Evolutionary conservation across 2,113 vertebrate species (phyloP), one percentile per base, ranked within the genome.

Genomic region (Pterophyllum scalare): DNA sequence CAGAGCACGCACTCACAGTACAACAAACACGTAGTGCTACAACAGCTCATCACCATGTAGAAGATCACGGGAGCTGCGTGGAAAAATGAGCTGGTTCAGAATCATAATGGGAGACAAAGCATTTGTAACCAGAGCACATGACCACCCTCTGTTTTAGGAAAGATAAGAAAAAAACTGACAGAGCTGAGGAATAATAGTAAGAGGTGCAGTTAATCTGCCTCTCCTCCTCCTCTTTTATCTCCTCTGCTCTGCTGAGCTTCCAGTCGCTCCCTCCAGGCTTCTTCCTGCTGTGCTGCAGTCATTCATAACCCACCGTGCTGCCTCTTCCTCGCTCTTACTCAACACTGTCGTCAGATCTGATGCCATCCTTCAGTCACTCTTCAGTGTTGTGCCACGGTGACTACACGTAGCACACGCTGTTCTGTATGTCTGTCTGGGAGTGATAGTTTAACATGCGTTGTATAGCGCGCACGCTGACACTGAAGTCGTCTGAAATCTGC

Each of bases 201-300:
- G 24, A 70, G 62, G 28, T 49, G 75, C 20, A 10, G 75, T 43
- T 80, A 67, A 33, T 59, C 64, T 11, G 10, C 38, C 19, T 59
- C 43, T 5, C 12, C 43, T 46, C 43, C 14, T 46, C 43, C 43
- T 46, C 43, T 46, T 46, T 46, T 15, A 46, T 46, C 43, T 46
- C 40, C 35, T 79, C 38, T 46, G 22, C 64, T 67, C 38, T 67
- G 38, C 12, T 84, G 35, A 74, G 61, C 24, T n/a, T 62, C 64
- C 22, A 15, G 7, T 38, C 4, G 7, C 43, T 77, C 62, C n/a
- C 28, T 28, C 28, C 8, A 4, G 43, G 56, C 14, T 54, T 49
- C 33, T 49, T 54, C 59, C 75, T 72, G 56, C 62, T 56, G 3
- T 0, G 6, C 75, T 60, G 38, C 60, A 38, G 26, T 77, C 65